Conservation (phyloP, 1,140 invertebrate species). For the Lucilia sericata region DNA sequence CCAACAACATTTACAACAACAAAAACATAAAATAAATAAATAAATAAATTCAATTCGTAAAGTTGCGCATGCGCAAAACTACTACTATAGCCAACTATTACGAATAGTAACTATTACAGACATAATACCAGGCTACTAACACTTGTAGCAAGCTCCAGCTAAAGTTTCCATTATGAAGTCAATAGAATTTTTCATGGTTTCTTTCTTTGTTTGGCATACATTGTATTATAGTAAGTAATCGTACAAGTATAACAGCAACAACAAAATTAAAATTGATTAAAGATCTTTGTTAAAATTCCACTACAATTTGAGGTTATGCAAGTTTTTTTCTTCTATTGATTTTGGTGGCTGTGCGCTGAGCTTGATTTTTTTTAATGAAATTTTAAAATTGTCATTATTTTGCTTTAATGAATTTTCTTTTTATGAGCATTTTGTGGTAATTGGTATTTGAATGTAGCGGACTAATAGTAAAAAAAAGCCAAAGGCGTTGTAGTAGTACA, state of each 20-base stretch:
- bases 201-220: slow-evolving; percentile 26
- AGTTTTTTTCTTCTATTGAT: not conserved
- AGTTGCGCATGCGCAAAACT: slow-evolving; percentile 18
- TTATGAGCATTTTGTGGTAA: slow-evolving; percentile 7
- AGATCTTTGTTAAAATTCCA: slow-evolving; percentile 43
- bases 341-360: not conserved
- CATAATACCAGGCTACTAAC: not conserved
- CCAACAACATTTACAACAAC: not conserved
- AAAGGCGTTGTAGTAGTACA: not conserved
- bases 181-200: slow-evolving; percentile 35
- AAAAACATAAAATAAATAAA: not conserved
- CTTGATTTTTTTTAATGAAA: not conserved
- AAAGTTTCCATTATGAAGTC: slow-evolving; percentile 24
- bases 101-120: not conserved
- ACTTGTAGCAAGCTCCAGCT: too few species aligned
- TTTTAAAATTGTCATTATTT: slow-evolving; percentile 30
- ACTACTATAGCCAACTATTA: not conserved
- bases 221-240: not conserved
- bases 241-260: not conserved
- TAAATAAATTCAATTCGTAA: slow-evolving; percentile 21
- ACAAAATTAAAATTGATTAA: slow-evolving; percentile 42
- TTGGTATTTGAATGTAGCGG: not conserved
- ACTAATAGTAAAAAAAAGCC: not conserved
- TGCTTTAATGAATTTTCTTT: slow-evolving; percentile 21
- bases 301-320: slow-evolving; percentile 37